Conservation (phyloP, 1,140 invertebrate genomes). For the Drosophila sproati region DNA sequence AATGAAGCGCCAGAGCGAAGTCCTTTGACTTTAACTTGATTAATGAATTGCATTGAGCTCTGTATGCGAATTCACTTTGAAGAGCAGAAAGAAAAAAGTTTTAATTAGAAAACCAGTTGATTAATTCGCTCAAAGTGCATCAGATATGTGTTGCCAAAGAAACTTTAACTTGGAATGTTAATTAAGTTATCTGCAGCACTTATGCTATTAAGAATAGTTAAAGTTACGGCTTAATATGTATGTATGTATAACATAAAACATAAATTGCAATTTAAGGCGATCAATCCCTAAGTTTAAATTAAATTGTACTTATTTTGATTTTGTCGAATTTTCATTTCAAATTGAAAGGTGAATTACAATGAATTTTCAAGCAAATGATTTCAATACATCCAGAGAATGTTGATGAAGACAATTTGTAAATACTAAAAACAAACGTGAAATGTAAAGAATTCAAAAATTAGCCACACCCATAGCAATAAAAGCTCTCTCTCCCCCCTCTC, state of each 20-base stretch:
- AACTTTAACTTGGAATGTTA: not conserved
- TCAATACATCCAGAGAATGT: too few relatives aligned
- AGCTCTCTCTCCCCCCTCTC: too few relatives aligned
- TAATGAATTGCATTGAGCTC: conserved; percentile 18
- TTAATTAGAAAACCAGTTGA: conserved; percentile 17
- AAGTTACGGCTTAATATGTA: not conserved
- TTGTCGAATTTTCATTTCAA: too few relatives aligned
- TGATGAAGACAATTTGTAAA: too few relatives aligned
- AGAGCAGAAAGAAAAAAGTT: conserved; percentile 4
- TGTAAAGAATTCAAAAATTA: too few relatives aligned
- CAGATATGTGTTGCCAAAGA: not conserved
- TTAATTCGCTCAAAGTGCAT: conserved; percentile 5
- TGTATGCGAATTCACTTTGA: not conserved
- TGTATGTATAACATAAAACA: not conserved
- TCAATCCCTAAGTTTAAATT: too few relatives aligned
- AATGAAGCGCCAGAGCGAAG: conserved; percentile 7
- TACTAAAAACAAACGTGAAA: too few relatives aligned
- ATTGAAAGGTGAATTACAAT: too few relatives aligned
- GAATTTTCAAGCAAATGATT: too few relatives aligned
- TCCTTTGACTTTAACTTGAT: conserved; percentile 8
- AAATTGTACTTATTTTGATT: too few relatives aligned
- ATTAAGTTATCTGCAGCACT: not conserved
- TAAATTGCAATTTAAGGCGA: too few relatives aligned
- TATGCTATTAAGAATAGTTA: not conserved
- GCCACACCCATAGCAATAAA: too few relatives aligned